Percentiles rank a stretch among this genome's conserved stretches.
phyloP scores from a whole-genome alignment of 2,888 invertebrate species.

The Onchidella celtica region DNA sequence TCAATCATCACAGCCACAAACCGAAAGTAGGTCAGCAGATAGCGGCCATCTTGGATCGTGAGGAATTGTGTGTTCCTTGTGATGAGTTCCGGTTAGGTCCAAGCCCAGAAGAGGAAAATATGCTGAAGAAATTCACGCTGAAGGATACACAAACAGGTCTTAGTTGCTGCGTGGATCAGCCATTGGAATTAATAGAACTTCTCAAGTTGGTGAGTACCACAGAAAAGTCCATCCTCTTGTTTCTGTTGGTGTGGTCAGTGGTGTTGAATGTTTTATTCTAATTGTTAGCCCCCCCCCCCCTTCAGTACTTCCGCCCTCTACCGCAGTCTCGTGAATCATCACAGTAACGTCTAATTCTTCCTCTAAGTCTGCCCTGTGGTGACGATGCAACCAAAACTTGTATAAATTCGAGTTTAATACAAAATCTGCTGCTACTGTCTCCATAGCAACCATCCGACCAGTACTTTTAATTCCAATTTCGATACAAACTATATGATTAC shows the following conservation, averaged over 20 bases:
- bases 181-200: slow-evolving; percentile 65
- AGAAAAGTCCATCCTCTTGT: neutral
- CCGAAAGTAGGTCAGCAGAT: slow-evolving; percentile 74
- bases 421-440: too few relatives aligned
- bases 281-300: too few relatives aligned
- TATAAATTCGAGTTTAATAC: too few relatives aligned
- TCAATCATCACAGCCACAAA: slow-evolving; percentile 69
- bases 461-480: too few relatives aligned
- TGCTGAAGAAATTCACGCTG: slow-evolving; percentile 67
- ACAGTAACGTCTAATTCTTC: too few relatives aligned
- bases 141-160: slow-evolving; percentile 59
- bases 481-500: too few relatives aligned
- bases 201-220: slow-evolving; percentile 69
- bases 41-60: slow-evolving; percentile 67
- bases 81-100: slow-evolving; percentile 69
- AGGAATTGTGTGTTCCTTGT: slow-evolving; percentile 72
- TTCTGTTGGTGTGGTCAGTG: slow-evolving; percentile 14
- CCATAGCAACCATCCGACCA: too few relatives aligned
- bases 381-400: too few relatives aligned
- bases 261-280: too few relatives aligned
- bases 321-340: too few relatives aligned
- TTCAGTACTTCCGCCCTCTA: too few relatives aligned
- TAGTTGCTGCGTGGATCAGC: slow-evolving; percentile 72
- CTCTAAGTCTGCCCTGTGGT: too few relatives aligned
- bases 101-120: slow-evolving; percentile 68